Evolutionary conservation across 2,888 invertebrate genomes (phyloP).

Genomic region (Agrochola lota): DNA sequence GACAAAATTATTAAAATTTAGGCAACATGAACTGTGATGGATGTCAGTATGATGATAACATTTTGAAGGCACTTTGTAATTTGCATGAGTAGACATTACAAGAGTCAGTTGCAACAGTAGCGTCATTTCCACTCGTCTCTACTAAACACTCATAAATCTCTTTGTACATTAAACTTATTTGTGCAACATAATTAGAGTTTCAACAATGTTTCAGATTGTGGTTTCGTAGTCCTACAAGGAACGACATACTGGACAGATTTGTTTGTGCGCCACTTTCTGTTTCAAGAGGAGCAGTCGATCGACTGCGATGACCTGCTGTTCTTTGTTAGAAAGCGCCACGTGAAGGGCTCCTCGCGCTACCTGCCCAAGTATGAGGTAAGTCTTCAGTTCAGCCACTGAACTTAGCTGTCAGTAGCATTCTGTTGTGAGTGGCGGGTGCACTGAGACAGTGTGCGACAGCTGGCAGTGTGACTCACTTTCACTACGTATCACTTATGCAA

Average conservation of each 20-base stretch:
- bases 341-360: conserved; percentile 96
- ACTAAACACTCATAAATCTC: conserved; percentile 6
- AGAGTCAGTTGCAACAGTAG: conserved; percentile 1
- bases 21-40: conserved; percentile 25
- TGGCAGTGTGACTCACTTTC: neutral
- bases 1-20: conserved; percentile 9
- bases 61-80: conserved; percentile 74
- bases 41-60: conserved; percentile 37
- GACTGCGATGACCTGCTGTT: conserved; percentile 98
- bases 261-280: conserved; percentile 98
- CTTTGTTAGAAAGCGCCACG: conserved; percentile 98
- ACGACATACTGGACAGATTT: conserved; percentile 99
- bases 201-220: conserved; percentile 92
- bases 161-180: conserved; percentile 14
- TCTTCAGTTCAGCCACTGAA: conserved; percentile 18
- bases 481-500: neutral
- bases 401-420: neutral
- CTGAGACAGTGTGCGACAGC: too few relatives aligned
- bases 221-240: conserved; percentile 97
- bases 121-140: conserved; percentile 1
- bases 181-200: conserved; percentile 33
- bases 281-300: conserved; percentile 96
- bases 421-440: neutral
- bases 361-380: conserved; percentile 97
- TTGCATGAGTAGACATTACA: conserved; percentile 47